These are phyloP conservation scores for Cynopterus brachyotis DNA, from an alignment of 2,113 vertebrate genomes.

Conservation along the genomic window DNA sequence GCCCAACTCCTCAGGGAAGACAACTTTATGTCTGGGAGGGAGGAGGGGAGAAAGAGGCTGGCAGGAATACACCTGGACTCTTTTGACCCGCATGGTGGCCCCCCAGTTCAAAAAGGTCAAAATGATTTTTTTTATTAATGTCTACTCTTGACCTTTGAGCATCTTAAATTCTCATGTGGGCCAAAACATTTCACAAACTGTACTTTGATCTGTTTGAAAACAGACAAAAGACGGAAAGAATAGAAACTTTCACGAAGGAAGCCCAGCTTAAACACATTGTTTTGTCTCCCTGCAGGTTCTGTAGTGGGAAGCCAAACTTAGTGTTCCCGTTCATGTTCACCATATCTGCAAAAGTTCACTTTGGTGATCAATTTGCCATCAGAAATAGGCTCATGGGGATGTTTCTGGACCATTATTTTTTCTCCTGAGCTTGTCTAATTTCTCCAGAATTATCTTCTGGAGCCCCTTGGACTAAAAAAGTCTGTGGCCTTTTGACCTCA, in stretches of 20 bases:
- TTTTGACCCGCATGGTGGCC: not conserved
- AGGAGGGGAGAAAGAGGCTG: not conserved
- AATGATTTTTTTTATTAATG: constrained; percentile 55
- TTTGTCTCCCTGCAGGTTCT: constrained; percentile 45
- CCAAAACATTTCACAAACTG: constrained; percentile 70
- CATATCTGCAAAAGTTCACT: not conserved
- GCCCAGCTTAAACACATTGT: not conserved
- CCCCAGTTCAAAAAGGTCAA: constrained; percentile 14
- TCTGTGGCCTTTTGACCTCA: not conserved
- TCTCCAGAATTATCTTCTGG: not conserved
- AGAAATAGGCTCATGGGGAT: not conserved
- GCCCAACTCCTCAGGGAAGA: not conserved
- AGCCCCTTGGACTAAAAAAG: not conserved
- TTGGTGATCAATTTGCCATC: not conserved
- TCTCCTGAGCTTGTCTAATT: not conserved
- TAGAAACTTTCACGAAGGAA: constrained; percentile 48
- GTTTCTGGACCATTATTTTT: not conserved
- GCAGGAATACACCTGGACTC: constrained; percentile 25
- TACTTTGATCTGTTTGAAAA: constrained; percentile 72
- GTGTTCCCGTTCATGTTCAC: not conserved
- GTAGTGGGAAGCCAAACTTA: not conserved
- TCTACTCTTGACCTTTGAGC: constrained; percentile 46
- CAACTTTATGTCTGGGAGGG: constrained; percentile 40
- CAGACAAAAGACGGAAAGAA: constrained; percentile 69
- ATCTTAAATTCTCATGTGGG: constrained; percentile 64